Base-by-base conservation (phyloP, 2,888 invertebrate species). In the Andrena trimmerana region DNA sequence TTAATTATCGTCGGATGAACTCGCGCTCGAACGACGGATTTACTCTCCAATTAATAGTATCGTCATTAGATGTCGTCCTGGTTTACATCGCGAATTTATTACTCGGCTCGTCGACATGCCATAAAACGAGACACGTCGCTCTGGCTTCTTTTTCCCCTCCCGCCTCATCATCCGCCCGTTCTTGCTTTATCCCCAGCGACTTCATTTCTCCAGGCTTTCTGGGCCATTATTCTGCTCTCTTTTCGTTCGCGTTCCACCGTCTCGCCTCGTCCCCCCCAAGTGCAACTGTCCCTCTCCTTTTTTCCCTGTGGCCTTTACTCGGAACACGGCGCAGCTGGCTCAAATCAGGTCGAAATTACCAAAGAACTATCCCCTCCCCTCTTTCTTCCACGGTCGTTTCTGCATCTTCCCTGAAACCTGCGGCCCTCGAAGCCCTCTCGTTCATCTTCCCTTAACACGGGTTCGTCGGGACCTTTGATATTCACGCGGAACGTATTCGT, bases 321-420 rank as follows among this genome's bases (percentile, higher is more conserved):
- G 62, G 67, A 66, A 73, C 67, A 50, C 48, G 33, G 31, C 24
- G 68, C 86, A 76, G 71, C 77, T 83, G 83, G 27, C 59, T 48
- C 54, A 54, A 83, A 80, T 84, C 76, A 29, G 65, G 52, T 72
- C 50, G 78, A 86, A 86, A 86, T 86, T 65, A 60, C 69, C 50
- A 63, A 72, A 57, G 57, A 69, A 54, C 33, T 8, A n/a, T 3
- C 10, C n/a, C 36, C 27, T 13, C 52, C 13, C 13, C 7, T 31
- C 33, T 50, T 24, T 57, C 48, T 52, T 24, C 59, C 6, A 10
- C 27, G 3, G 13, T 4, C 36, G 24, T 48, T 50, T 36, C 67
- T 60, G 73, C 60, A 67, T 75, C 50, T 33, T 63, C 13, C 24
- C 57, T 16, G 42, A 42, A 52, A 31, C 59, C 36, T 8, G 8